Conservation (phyloP, 2,113 vertebrate genomes). For the Pelodiscus sinensis region DNA sequence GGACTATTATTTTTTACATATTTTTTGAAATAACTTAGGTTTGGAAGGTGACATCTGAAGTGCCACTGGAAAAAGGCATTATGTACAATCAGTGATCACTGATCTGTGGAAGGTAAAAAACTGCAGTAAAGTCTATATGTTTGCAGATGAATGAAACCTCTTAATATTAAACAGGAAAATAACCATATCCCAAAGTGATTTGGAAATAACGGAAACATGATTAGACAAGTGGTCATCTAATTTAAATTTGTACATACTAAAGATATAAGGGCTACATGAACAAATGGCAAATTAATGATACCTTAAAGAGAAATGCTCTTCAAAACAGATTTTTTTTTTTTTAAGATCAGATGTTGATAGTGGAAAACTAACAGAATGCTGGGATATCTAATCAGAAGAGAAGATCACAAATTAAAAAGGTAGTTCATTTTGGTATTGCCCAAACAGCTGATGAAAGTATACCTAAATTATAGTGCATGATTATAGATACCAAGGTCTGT, state of each 20-base stretch:
- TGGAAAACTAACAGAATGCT: background rate
- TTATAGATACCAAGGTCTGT: slow-evolving; percentile 47
- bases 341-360: background rate
- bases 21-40: background rate
- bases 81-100: background rate
- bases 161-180: background rate
- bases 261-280: background rate
- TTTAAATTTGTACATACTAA: background rate
- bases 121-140: background rate
- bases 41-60: background rate
- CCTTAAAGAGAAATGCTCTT: background rate
- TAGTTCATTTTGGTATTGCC: background rate
- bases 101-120: background rate
- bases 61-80: background rate
- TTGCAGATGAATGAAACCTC: background rate
- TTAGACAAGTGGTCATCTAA: background rate
- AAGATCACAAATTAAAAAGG: background rate
- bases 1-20: background rate
- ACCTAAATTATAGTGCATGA: slow-evolving; percentile 25
- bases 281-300: background rate
- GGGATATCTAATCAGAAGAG: background rate
- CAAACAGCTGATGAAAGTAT: background rate
- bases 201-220: background rate
- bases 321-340: background rate
- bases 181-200: background rate